phyloP scores from a whole-genome alignment of 1,140 invertebrate species.

The Saccostrea glomerata region DNA sequence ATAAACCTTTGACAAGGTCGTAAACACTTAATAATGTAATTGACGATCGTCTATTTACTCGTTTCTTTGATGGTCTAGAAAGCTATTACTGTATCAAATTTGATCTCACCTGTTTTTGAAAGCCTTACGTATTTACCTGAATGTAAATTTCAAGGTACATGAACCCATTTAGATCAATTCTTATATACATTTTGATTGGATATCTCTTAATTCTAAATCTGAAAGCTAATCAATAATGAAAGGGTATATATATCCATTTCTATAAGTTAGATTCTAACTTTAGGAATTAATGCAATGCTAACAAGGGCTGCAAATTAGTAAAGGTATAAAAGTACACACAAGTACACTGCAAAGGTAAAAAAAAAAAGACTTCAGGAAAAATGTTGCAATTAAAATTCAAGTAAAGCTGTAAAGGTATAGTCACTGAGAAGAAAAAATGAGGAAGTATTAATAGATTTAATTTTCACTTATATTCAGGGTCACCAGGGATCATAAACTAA shows the following conservation, averaged over 20 bases:
- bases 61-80: constrained; percentile 28
- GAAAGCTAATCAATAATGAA: neutral
- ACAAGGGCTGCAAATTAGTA: neutral
- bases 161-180: neutral
- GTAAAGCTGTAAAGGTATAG: no score
- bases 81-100: constrained; percentile 34
- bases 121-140: constrained; percentile 25
- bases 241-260: neutral
- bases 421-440: no score
- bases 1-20: constrained; percentile 10
- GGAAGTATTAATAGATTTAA: no score
- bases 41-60: neutral
- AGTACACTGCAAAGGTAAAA: neutral
- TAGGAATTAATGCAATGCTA: neutral
- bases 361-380: no score
- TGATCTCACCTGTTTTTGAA: constrained; percentile 20
- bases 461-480: no score
- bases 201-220: neutral
- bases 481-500: no score
- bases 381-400: no score
- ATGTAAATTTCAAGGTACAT: constrained; percentile 20
- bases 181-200: neutral
- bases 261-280: neutral
- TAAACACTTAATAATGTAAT: constrained; percentile 29
- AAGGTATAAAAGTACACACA: neutral